Evolutionary conservation across 1,140 invertebrate species (phyloP).

Genomic region (Leptopilina boulardi): DNA sequence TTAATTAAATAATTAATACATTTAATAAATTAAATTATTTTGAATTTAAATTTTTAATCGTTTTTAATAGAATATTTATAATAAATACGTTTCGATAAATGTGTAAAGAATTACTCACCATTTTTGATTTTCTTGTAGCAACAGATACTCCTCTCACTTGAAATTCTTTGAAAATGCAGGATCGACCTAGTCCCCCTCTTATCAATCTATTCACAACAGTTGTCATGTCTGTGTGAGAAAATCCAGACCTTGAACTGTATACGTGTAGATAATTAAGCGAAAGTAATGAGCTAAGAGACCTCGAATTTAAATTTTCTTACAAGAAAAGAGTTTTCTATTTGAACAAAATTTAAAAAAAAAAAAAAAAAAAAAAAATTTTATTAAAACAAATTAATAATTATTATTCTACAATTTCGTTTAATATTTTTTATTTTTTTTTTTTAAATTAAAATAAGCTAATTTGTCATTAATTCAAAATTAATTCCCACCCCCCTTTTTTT

Average conservation of each 20-base stretch:
- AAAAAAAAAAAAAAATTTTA: background rate
- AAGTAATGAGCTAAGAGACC: slow-evolving; percentile 3
- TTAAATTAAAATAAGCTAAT: no score
- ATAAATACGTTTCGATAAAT: background rate
- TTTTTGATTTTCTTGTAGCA: slow-evolving; percentile 58
- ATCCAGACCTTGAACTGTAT: slow-evolving; percentile 24
- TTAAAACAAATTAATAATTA: no score
- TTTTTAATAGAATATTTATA: background rate
- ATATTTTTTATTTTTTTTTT: no score
- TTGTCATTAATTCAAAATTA: no score
- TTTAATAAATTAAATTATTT: no score
- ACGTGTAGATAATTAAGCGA: slow-evolving; percentile 23
- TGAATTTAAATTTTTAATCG: no score
- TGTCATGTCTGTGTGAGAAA: slow-evolving; percentile 19
- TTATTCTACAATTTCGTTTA: no score
- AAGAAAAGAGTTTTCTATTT: background rate
- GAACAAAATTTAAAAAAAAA: background rate
- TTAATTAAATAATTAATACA: no score
- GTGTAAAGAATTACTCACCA: slow-evolving; percentile 59
- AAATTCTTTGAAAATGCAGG: slow-evolving; percentile 43
- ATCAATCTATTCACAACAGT: slow-evolving; percentile 16
- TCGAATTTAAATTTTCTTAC: background rate
- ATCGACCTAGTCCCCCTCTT: slow-evolving; percentile 28
- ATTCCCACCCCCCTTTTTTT: no score
- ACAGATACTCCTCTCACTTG: slow-evolving; percentile 48